Evolutionary conservation across 2,113 vertebrate genomes (phyloP), one percentile per base, ranked within the genome.

Genomic region (Onychorhynchus coronatus): DNA sequence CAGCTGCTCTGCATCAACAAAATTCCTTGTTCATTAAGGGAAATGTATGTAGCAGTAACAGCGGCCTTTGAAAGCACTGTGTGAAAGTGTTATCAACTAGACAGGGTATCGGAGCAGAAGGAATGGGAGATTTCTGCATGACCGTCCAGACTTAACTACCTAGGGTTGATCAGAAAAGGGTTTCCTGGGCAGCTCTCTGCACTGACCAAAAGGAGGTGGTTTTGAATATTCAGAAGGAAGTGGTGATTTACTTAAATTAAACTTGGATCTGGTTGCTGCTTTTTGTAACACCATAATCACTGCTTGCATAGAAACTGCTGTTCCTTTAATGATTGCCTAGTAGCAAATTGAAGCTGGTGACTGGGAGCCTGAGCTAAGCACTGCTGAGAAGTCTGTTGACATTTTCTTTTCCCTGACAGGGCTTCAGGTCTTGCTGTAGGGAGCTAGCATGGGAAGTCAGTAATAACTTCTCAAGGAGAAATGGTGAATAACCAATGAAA

Each of bases 381-480:
- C 74, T 49, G 47, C 93, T 82, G 87, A 96, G 84, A 91, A 92
- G 66, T 55, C 89, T 91, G 89, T 94, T 91, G 87, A 87, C 59
- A 5, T 95, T 96, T 91, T 90, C 65, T 94, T 93, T 95, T 92
- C 49, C 76, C 63, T 92, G 92, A 95, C 86, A 93, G 83, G 91
- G 71, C 93, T 97, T 95, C 83, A 66, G 84, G 95, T 93, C 92
- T 79, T 95, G 89, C 96, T 96, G 59, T 81, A 88, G 94, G 92
- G 91, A 96, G 83, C 86, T 91, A 80, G 88, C 68, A 61, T 81
- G 76, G 67, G 91, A 95, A 97, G 89, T 93, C 84, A 65, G 86
- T 96, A 92, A 92, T 94, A 95, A 84, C 91, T 97, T 94, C 92
- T 97, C 96, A 96, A 82, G 87, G 94, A 96, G 85, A 87, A 95